Evolutionary conservation across 2,797 vertebrate species (phyloP), one percentile per base, ranked within the genome.

Genomic region (Falco peregrinus): DNA sequence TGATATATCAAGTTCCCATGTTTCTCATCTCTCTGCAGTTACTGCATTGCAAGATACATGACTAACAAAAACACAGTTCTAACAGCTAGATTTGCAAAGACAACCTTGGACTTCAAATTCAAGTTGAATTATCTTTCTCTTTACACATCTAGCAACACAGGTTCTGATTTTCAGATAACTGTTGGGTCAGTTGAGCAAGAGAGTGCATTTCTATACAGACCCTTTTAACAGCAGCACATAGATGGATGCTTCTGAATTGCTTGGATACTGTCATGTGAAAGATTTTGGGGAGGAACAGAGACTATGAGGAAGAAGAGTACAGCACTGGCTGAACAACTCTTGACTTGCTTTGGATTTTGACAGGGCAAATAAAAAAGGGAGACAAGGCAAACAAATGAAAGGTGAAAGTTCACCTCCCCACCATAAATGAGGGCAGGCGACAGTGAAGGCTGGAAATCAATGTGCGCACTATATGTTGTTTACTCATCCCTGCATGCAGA

Each of bases 321-420:
- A 69, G 22, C 25, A 5, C 29, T 6, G 31, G 25, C 70, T 25
- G 24, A 80, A 41, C 43, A 84, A 26, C 61, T 54, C 70, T 50
- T 51, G 4, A n/a, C 45, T 91, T 33, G 33, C 60, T 59, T 67
- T 39, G 37, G 20, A 5, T 78, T 96, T 77, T 77, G 67, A 82
- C 48, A 61, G 26, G 10, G 47, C 21, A 54, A 68, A 68, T 19
- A 37, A 61, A 17, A 47, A 45, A 35, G 29, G 53, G 13, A 82
- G 37, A 81, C 13, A 65, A 1, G 15, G 81, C 50, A 78, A 86
- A 70, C 25, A 65, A 63, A 73, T 2, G 18, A 14, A 39, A 91
- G 93, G 82, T 79, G 48, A 86, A 94, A 87, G 96, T 90, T 93
- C 94, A 79, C 5, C 73, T 89, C 82, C 50, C 20, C 28, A 61